These are phyloP conservation scores for Excalfactoria chinensis DNA, from an alignment of 2,113 vertebrate species.

Conservation along the genomic window DNA sequence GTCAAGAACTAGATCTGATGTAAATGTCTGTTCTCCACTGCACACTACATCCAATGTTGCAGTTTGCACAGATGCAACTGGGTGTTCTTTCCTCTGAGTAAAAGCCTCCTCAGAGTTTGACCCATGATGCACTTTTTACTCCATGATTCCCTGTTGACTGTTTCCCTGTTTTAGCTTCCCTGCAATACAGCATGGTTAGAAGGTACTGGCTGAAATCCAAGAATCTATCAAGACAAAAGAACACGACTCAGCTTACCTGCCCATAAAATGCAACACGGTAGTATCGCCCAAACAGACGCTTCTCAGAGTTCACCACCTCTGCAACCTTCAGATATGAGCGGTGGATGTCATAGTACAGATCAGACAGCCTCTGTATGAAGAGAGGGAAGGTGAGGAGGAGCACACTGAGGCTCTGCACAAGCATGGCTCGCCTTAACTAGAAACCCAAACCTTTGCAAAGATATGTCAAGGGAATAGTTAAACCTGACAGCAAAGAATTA, in stretches of 20 bases:
- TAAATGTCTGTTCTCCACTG: not conserved
- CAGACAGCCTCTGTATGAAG: slow-evolving; percentile 86
- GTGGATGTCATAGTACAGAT: slow-evolving; percentile 97
- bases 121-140: not conserved
- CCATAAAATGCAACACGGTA: slow-evolving; percentile 98
- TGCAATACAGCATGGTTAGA: not conserved
- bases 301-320: slow-evolving; percentile 96
- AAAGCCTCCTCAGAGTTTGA: not conserved
- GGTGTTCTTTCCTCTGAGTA: not conserved
- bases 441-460: not conserved
- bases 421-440: not conserved
- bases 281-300: slow-evolving; percentile 94
- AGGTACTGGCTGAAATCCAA: not conserved
- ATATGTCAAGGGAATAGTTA: not conserved
- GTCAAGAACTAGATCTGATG: not conserved
- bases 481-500: not conserved
- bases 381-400: not conserved
- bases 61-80: not conserved
- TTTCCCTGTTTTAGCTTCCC: not conserved
- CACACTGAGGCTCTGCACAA: not conserved
- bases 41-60: not conserved
- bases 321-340: slow-evolving; percentile 97
- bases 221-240: not conserved
- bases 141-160: not conserved
- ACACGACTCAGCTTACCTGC: slow-evolving; percentile 82